Evolutionary conservation across 2,888 invertebrate genomes (phyloP).

Genomic region (Frankliniella intonsa): DNA sequence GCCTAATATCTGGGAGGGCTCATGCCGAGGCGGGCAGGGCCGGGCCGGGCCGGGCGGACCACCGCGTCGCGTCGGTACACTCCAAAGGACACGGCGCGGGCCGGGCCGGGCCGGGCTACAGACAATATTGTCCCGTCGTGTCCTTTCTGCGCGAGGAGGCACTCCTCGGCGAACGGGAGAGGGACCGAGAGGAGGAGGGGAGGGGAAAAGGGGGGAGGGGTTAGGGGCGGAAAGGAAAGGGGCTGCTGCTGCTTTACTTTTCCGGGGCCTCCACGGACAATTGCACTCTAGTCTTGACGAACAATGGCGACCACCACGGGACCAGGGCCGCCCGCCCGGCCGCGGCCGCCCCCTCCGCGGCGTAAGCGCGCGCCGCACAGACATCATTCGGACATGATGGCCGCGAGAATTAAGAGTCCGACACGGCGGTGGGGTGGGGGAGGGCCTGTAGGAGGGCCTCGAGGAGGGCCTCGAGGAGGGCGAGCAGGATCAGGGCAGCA

Average conservation of each 20-base stretch:
- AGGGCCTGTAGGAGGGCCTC: background rate
- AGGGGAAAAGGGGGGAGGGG: background rate
- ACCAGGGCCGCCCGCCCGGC: background rate
- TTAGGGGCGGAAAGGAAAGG: background rate
- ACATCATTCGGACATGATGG: background rate
- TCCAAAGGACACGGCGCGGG: no score
- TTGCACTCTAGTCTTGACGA: background rate
- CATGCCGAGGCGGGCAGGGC: no score
- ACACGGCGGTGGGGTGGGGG: background rate
- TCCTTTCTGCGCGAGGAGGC: background rate
- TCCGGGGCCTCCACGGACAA: background rate
- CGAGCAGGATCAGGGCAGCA: background rate
- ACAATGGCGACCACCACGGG: background rate
- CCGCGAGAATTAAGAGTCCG: background rate
- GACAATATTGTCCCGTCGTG: slow-evolving; percentile 3
- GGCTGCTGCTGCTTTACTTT: background rate
- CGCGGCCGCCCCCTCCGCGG: no score
- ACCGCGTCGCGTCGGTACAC: no score
- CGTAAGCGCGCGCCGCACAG: no score
- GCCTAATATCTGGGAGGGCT: no score
- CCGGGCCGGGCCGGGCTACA: no score
- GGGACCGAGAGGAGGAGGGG: no score
- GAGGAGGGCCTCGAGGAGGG: background rate
- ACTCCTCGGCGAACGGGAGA: background rate
- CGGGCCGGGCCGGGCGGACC: no score